Conservation (phyloP, 2,113 vertebrate species). For the Eublepharis macularius region DNA sequence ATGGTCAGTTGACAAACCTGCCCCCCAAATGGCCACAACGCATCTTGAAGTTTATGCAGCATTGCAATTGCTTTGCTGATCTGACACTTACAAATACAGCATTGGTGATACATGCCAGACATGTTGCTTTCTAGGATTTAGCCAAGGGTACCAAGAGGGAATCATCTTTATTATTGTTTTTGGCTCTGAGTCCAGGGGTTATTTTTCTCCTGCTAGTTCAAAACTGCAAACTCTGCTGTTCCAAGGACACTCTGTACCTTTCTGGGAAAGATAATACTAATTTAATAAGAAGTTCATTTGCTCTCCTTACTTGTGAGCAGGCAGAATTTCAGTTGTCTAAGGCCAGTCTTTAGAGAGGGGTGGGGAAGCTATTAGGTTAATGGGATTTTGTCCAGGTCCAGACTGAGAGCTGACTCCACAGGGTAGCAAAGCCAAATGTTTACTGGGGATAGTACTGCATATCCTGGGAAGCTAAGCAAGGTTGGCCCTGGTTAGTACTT, state of each 20-base stretch:
- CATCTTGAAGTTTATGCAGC: background rate
- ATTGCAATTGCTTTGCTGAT: background rate
- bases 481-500: no score
- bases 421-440: no score
- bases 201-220: slow-evolving; percentile 34
- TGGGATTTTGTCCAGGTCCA: background rate
- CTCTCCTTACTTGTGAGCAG: fast-evolving
- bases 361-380: background rate
- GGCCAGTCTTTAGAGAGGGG: no score
- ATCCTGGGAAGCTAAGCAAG: no score
- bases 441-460: no score
- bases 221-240: slow-evolving; percentile 47
- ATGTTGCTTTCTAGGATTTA: slow-evolving; percentile 54
- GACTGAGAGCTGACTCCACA: no score
- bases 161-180: slow-evolving; percentile 39
- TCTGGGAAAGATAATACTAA: background rate
- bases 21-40: background rate
- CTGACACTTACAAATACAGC: slow-evolving; percentile 25
- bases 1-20: background rate
- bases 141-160: slow-evolving; percentile 38
- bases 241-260: background rate
- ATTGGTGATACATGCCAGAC: slow-evolving; percentile 42
- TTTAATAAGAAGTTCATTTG: background rate
- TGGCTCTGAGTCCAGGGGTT: background rate
- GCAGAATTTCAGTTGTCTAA: background rate